Evolutionary conservation across 2,888 invertebrate species (phyloP), one percentile per base, ranked within the genome.

Genomic region (Chromoteleia sp.): DNA sequence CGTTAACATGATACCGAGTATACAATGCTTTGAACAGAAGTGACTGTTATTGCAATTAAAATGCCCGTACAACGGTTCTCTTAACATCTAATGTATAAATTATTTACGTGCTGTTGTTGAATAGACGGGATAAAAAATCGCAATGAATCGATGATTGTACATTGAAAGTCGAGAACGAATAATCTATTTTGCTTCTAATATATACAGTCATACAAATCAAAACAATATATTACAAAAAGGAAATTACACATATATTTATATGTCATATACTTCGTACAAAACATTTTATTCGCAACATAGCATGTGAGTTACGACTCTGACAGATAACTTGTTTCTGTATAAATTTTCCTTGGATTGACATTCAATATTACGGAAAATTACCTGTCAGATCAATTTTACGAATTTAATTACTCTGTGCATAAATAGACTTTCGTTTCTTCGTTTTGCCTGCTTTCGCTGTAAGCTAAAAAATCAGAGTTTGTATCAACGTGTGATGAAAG

Each of bases 331-430:
- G 6, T 6, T 3, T 41, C 12, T 1, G 4, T 14, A 14, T 5
- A 41, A 41, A 41, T 41, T 41, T 2, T 14, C 3, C 4, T 45
- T 19, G 10, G 19, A 1, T 33, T 33, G 6, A 54, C 8, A 52
- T 7, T 2, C n/a, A n/a, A n/a, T n/a, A n/a, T n/a, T n/a, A n/a
- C n/a, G n/a, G 12, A 30, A 52, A 54, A 33, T 54, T 54, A 54
- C 29, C 14, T 30, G 12, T 12, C 50, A 30, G 14, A 30, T 1
- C 12, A 25, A 29, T 36, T 2, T 52, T 10, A 33, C 6, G 25
- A 70, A 70, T 58, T 70, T 48, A 58, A 68, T 68, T 56, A 68
- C 45, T 68, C 56, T 45, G 68, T 58, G 56, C 56, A 48, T 45
- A 56, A 58, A 70, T 56, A 36, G 65, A 50, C 65, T 65, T 50